A percentile compares a stretch with the other conserved stretches of the same genome.
phyloP scores from a whole-genome alignment of 2,888 invertebrate genomes.

The Dolomedes plantarius region DNA sequence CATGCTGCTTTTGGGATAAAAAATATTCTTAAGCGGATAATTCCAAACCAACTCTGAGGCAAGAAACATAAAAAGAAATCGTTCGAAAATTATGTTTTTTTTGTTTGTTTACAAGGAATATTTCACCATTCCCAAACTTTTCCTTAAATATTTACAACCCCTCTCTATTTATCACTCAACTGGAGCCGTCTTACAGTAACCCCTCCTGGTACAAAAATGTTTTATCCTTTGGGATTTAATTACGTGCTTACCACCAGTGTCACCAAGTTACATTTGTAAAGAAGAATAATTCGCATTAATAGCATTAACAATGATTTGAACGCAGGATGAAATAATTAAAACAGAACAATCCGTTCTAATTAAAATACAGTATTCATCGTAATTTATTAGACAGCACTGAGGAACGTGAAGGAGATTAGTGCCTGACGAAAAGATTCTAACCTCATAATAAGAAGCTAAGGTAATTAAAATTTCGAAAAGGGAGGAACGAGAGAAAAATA shows the following conservation, averaged over 20 bases:
- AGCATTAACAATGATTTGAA: conserved; percentile 9
- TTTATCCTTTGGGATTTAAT: not conserved
- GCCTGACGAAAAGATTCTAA: not conserved
- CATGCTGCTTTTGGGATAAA: too few relatives aligned
- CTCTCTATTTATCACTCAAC: too few relatives aligned
- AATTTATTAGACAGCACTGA: not conserved
- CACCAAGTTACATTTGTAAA: not conserved
- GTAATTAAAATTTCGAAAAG: conserved; percentile 6
- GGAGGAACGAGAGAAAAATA: too few relatives aligned
- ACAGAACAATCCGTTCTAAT: conserved; percentile 8
- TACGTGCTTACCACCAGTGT: not conserved
- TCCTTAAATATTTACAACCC: too few relatives aligned
- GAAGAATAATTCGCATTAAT: conserved; percentile 8
- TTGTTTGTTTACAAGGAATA: too few relatives aligned
- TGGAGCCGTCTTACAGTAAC: too few relatives aligned
- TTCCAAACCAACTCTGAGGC: too few relatives aligned
- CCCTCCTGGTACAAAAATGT: not conserved
- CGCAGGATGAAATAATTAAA: conserved; percentile 3
- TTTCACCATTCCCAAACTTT: too few relatives aligned
- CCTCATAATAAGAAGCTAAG: not conserved
- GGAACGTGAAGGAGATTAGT: not conserved
- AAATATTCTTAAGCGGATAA: too few relatives aligned
- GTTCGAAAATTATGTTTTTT: too few relatives aligned
- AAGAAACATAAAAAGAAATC: too few relatives aligned
- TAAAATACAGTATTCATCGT: not conserved